These are phyloP conservation scores for Thripadectes ignobilis DNA, from an alignment of 2,797 vertebrate species.

Conservation along the genomic window DNA sequence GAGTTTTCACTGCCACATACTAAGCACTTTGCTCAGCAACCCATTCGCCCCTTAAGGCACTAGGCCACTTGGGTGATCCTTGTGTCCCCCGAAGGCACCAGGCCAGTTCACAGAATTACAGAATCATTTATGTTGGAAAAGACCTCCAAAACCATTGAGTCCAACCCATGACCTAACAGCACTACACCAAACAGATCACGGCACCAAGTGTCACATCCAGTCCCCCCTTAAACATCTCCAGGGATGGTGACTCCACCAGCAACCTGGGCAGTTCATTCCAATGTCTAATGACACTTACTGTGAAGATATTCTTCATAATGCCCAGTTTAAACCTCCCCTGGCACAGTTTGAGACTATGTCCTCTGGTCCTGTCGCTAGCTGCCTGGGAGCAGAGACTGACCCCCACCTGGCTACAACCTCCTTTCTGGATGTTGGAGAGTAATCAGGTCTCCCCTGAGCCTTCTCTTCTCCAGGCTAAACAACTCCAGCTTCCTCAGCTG, in stretches of 20 bases:
- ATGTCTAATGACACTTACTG: background rate
- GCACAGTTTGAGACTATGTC: background rate
- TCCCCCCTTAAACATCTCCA: background rate
- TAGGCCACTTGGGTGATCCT: background rate
- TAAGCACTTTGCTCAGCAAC: background rate
- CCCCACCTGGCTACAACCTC: background rate
- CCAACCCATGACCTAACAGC: background rate
- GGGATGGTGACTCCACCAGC: background rate
- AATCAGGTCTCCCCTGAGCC: background rate
- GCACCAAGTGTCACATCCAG: background rate
- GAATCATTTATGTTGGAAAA: background rate
- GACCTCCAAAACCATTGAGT: background rate
- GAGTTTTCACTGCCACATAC: background rate
- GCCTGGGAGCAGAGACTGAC: background rate
- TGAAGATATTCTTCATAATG: background rate
- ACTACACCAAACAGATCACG: background rate
- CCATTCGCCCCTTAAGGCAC: background rate
- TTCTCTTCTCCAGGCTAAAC: background rate
- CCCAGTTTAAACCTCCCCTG: background rate
- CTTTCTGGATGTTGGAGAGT: background rate
- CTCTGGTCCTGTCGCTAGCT: background rate
- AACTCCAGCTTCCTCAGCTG: background rate
- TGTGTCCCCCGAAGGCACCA: background rate
- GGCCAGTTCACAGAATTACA: background rate
- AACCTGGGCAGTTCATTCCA: background rate